Base-by-base conservation (phyloP, 2,113 vertebrate species). In the Ptyas mucosa region DNA sequence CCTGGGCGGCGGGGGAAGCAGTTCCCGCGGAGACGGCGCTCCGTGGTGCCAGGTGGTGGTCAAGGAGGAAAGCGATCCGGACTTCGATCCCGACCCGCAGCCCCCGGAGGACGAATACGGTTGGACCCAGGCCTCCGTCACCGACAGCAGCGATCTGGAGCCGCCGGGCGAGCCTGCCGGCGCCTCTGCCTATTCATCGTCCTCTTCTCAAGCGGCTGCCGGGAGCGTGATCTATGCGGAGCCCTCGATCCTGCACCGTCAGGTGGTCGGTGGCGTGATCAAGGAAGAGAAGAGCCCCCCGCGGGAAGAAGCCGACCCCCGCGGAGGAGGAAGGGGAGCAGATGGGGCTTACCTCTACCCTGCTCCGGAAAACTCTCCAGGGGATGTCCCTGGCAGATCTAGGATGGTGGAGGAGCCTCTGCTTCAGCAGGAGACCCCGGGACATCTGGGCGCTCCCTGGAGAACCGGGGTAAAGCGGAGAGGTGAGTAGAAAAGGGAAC, bases 31-130 rank as follows among this genome's bases (percentile, higher is more conserved):
- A 34, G 57, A 9, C 11, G 51, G 24, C 2, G 54, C 88, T 7
- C 92, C 88, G 21, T 93, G 92, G 92, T 93, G 92, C 81, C 92
- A 93, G 46, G 92, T 93, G 81, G 92, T 93, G n/a, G 86, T 93
- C 89, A 93, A 93, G 23, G 92, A 93, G 46, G 92, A 93, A 57
- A 90, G 89, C 55, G 92, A 93, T 1, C 89, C 92, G 8, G 92
- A 93, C n/a, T 46, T 90, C 21, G 92, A 93, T 20, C 46, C 92
- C 21, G 92, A 93, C 1, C 87, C 21, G 5, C 61, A 89, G 24
- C 88, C 34, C 3, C 69, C 18, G 53, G 92, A 92, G 53, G 92
- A 93, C 26, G 88, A 89, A 2, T 89, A 93, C 43, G 43, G 69
- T 6, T 93, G 92, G 92, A 90, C 92, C 43, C 92, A 86, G n/a